Conservation (phyloP, 1,140 invertebrate genomes). For the Diachasma alloeum region DNA sequence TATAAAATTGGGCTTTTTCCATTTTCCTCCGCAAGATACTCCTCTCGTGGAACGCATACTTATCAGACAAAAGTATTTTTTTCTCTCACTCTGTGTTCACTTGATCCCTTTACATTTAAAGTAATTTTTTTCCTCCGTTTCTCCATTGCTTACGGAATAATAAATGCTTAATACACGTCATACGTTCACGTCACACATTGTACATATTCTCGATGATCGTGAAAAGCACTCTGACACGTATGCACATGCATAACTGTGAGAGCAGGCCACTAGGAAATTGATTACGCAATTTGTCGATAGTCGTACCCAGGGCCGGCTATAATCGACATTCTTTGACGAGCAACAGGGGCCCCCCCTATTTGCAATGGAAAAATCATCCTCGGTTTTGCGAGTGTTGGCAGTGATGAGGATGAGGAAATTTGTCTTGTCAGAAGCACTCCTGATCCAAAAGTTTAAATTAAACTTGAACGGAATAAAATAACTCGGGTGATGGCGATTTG, state of each 20-base stretch:
- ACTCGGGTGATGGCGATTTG: not conserved
- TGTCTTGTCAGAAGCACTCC: not conserved
- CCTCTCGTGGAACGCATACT: too few species aligned
- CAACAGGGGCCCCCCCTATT: not conserved
- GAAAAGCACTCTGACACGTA: not conserved
- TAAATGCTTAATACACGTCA: not conserved
- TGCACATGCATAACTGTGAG: conserved; percentile 5
- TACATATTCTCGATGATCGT: not conserved
- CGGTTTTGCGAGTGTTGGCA: not conserved
- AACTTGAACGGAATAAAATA: not conserved
- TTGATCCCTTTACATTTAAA: not conserved
- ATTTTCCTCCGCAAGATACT: too few species aligned
- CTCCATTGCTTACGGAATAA: not conserved
- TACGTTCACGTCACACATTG: not conserved
- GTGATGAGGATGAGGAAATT: not conserved
- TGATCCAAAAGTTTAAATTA: conserved; percentile 3
- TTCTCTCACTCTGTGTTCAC: too few species aligned
- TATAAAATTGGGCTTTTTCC: too few species aligned
- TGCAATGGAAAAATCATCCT: not conserved
- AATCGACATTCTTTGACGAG: not conserved
- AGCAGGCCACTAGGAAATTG: conserved; percentile 2
- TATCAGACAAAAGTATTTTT: too few species aligned
- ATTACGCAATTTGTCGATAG: conserved; percentile 5
- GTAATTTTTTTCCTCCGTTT: not conserved
- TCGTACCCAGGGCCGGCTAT: not conserved